A percentile compares a stretch with the other conserved stretches of the same genome.
Conservation (phyloP, 2,888 invertebrate genomes). For the Ectemnius cavifrons region DNA sequence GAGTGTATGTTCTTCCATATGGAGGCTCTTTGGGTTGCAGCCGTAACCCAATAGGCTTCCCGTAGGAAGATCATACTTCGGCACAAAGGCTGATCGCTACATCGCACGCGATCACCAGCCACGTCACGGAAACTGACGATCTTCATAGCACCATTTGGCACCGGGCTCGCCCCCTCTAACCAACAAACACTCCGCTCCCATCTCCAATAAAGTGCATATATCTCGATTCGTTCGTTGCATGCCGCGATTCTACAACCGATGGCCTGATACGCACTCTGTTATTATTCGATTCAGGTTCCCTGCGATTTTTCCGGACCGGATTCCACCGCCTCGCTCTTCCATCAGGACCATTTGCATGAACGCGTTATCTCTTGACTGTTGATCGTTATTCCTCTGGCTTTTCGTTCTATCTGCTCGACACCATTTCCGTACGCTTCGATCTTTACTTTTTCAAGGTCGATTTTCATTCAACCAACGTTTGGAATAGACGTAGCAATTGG, state of each 20-base stretch:
- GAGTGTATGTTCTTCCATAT: conserved; percentile 37
- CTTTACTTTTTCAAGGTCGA: no score
- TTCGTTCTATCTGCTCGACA: no score
- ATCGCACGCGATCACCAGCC: conserved; percentile 76
- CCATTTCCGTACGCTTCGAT: no score
- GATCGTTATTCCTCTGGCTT: background rate
- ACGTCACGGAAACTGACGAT: conserved; percentile 75
- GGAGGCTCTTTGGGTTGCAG: conserved; percentile 41
- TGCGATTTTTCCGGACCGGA: background rate
- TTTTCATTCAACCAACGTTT: no score
- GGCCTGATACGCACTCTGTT: background rate
- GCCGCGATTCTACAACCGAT: conserved; percentile 13
- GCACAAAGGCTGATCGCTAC: conserved; percentile 77
- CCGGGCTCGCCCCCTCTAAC: conserved; percentile 47
- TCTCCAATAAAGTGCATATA: conserved; percentile 33
- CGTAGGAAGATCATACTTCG: conserved; percentile 74
- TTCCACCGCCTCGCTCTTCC: no score
- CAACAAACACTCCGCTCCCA: conserved; percentile 53
- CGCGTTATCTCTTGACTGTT: no score
- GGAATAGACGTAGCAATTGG: no score
- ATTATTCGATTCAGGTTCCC: conserved; percentile 11
- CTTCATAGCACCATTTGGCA: conserved; percentile 70
- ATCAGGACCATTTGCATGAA: no score
- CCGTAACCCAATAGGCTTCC: conserved; percentile 76
- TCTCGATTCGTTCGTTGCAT: conserved; percentile 15